A percentile compares a stretch with the other conserved stretches of the same genome.
Conservation (phyloP, 2,888 invertebrate species). For the Ecliptopera silaceata region DNA sequence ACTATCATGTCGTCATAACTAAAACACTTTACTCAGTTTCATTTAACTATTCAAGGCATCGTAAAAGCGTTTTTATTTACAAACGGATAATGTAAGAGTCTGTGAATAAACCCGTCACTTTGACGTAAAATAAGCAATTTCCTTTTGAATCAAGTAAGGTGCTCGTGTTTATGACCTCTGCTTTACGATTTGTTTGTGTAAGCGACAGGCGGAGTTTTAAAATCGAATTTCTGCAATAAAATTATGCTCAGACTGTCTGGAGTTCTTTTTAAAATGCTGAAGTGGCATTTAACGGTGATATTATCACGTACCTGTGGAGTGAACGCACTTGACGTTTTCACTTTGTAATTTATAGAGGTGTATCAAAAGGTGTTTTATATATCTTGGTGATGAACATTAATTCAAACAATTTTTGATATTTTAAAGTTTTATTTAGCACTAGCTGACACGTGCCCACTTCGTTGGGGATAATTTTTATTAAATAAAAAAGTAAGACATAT, state of each 20-base stretch:
- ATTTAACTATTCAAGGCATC: conserved; percentile 48
- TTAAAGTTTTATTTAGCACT: too few species aligned
- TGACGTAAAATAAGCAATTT: conserved; percentile 80
- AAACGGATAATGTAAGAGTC: conserved; percentile 65
- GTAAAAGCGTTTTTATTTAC: conserved; percentile 72
- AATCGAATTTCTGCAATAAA: conserved; percentile 65
- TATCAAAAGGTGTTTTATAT: too few species aligned
- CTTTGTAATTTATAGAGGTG: too few species aligned
- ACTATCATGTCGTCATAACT: too few species aligned
- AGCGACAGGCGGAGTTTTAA: conserved; percentile 57
- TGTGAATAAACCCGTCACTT: conserved; percentile 63
- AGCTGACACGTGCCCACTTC: too few species aligned
- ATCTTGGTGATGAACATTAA: too few species aligned
- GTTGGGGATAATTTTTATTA: too few species aligned
- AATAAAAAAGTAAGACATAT: too few species aligned
- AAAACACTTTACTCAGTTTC: conserved; percentile 1
- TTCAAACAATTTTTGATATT: too few species aligned
- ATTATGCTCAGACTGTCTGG: conserved; percentile 49
- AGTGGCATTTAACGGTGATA: background rate
- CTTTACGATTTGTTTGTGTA: conserved; percentile 77
- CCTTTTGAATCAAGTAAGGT: conserved; percentile 78
- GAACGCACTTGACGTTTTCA: too few species aligned
- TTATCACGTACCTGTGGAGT: background rate
- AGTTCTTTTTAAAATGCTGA: conserved; percentile 14
- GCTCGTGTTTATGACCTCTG: conserved; percentile 67